phyloP scores from a whole-genome alignment of 2,888 invertebrate species.

The Dimorphilus gyrociliatus region DNA sequence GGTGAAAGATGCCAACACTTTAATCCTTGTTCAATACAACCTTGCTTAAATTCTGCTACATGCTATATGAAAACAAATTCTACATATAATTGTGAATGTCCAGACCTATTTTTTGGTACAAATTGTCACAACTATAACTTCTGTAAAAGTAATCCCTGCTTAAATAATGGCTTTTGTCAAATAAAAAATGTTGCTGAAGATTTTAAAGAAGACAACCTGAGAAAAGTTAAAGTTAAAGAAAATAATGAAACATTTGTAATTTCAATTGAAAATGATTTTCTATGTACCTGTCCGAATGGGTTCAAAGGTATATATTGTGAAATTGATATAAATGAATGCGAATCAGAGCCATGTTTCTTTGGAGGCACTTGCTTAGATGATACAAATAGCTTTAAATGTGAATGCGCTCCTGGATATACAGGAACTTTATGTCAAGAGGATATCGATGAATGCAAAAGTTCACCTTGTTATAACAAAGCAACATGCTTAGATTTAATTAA shows the following conservation, averaged over 20 bases:
- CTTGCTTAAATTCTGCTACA: slow-evolving; percentile 11
- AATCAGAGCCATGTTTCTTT: no score
- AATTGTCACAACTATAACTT: slow-evolving; percentile 18
- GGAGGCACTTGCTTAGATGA: neutral
- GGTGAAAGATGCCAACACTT: slow-evolving; percentile 10
- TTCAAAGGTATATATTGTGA: no score
- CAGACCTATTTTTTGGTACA: slow-evolving; percentile 9
- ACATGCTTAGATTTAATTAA: slow-evolving; percentile 24
- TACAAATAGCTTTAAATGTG: slow-evolving; percentile 18
- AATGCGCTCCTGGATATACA: slow-evolving; percentile 21
- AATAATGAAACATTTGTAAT: no score
- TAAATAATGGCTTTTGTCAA: slow-evolving; percentile 16
- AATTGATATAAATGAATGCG: no score
- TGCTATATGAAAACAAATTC: slow-evolving; percentile 10
- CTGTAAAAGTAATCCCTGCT: slow-evolving; percentile 17
- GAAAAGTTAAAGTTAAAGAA: no score
- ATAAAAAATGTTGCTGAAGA: slow-evolving; percentile 5
- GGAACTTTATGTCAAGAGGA: slow-evolving; percentile 41
- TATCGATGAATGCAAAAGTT: slow-evolving; percentile 45
- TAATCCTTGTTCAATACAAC: slow-evolving; percentile 10
- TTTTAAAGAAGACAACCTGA: no score
- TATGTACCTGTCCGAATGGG: no score
- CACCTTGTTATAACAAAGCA: slow-evolving; percentile 23
- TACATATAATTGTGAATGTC: slow-evolving; percentile 12
- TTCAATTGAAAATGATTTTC: no score